These are phyloP conservation scores for Myxocyprinus asiaticus DNA, from an alignment of 2,113 vertebrate species.

Conservation along the genomic window DNA sequence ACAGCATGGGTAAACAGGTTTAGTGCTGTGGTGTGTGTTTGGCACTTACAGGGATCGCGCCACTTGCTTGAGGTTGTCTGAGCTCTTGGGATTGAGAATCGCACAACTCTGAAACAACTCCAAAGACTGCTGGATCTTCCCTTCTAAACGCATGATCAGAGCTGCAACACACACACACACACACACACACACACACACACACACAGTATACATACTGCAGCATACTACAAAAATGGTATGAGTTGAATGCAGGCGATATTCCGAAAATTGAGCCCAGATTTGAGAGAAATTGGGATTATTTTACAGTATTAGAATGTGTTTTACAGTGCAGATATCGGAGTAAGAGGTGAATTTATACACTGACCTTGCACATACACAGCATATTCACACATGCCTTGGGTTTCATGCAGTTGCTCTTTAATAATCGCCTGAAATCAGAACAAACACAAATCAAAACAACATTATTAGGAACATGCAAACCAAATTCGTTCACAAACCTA, in stretches of 20 bases:
- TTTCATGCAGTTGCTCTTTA: constrained; percentile 94
- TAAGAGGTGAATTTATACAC: constrained; percentile 7
- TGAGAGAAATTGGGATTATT: too few species aligned
- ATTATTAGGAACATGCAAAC: too few species aligned
- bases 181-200: too few species aligned
- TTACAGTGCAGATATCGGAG: too few species aligned
- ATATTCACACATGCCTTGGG: constrained; percentile 93
- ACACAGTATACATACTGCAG: not conserved
- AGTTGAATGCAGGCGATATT: too few species aligned
- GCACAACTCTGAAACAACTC: constrained; percentile 97
- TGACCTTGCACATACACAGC: constrained; percentile 98
- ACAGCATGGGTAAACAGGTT: too few species aligned
- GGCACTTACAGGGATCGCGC: constrained; percentile 92
- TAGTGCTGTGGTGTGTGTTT: not conserved
- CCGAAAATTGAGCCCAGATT: too few species aligned
- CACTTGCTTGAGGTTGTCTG: constrained; percentile 97
- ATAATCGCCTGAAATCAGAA: constrained; percentile 81
- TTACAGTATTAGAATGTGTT: too few species aligned
- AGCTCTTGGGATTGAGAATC: constrained; percentile 86
- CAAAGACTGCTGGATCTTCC: constrained; percentile 94
- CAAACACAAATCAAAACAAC: constrained; percentile 10
- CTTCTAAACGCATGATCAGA: constrained; percentile 91
- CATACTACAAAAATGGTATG: too few species aligned
- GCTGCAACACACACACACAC: constrained; percentile 73
- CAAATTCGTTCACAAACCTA: too few species aligned